Evolutionary conservation across 2,888 invertebrate genomes (phyloP), one percentile per base, ranked within the genome.

Genomic region (Mesodorylaimus sp.): DNA sequence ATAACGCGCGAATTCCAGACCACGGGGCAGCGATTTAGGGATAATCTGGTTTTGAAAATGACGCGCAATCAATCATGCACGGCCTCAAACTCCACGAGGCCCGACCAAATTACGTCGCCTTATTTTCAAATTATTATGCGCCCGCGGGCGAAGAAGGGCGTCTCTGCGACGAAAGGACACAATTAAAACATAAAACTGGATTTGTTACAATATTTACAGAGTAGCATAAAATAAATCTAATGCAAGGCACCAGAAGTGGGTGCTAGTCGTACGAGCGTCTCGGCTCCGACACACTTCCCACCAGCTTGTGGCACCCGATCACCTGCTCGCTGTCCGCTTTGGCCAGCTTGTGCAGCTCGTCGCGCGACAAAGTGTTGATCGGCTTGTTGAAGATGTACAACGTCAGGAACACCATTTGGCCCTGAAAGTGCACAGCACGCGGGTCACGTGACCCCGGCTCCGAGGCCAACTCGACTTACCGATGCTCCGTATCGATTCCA

Each of bases 391-490:
- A 63, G 52, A 63, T 53, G 10, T 63, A 59, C 25, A 61, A 61
- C 43, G 63, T 61, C 38, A 63, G 59, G 32, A 63, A 61, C 23
- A 63, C 56, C 41, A 63, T 61, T 45, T 62, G 61, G 51, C 63
- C 63, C 61, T 61, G 52, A 25, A 58, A 43, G 3, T 24, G 25
- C n/a, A 16, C 3, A 64, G 58, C 45, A 63, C 64, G 21, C 63
- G 56, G 45, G n/a, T 64, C 61, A 62, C 63, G 64, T 13, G 64
- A 56, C 61, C 51, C 64, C 59, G 23, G 63, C 63, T 39, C 63
- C 59, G 41, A 53, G 56, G 24, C 60, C 53, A 48, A 64, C 59
- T 60, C 48, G 39, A 54, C 13, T n/a, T n/a, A n/a, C n/a, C n/a
- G n/a, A n/a, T n/a, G n/a, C n/a, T n/a, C 13, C 3, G 27, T 24